A percentile compares a stretch with the other conserved stretches of the same genome.
phyloP scores from a whole-genome alignment of 2,888 invertebrate genomes.

The Apeira syringaria region DNA sequence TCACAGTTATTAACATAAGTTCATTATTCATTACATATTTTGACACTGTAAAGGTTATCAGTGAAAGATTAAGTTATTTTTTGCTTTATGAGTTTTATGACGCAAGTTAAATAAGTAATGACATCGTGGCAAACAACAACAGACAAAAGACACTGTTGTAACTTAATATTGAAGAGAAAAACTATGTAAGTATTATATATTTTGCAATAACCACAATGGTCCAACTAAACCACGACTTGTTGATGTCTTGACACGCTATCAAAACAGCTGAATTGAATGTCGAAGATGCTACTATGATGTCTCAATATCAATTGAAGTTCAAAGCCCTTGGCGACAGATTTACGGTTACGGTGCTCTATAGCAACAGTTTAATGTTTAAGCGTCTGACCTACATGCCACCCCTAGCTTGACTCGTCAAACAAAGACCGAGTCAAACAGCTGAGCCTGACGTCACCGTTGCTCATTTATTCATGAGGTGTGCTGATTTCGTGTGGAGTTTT shows the following conservation, averaged over 20 bases:
- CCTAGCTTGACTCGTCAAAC: constrained; percentile 26
- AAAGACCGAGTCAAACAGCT: constrained; percentile 30
- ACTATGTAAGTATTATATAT: too few relatives aligned
- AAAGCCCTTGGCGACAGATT: constrained; percentile 11
- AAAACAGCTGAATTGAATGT: too few relatives aligned
- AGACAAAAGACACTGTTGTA: constrained; percentile 8
- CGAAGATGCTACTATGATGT: too few relatives aligned
- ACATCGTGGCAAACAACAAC: constrained; percentile 19
- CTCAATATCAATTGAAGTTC: background rate
- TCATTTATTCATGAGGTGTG: constrained; percentile 13
- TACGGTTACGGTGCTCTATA: background rate
- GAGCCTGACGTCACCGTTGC: constrained; percentile 31
- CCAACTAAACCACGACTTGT: too few relatives aligned
- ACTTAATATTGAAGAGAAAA: too few relatives aligned
- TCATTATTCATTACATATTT: constrained; percentile 16
- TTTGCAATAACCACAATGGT: too few relatives aligned
- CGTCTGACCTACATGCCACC: constrained; percentile 28
- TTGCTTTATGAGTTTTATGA: constrained; percentile 13
- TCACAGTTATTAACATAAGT: constrained; percentile 1
- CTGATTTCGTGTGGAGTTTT: too few relatives aligned
- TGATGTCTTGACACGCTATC: too few relatives aligned
- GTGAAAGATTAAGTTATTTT: constrained; percentile 9
- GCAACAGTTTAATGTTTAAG: constrained; percentile 26
- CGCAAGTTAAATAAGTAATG: constrained; percentile 12
- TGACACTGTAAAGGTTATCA: constrained; percentile 17